Conservation (phyloP, 2,113 vertebrate genomes). For the Platichthys stellatus region DNA sequence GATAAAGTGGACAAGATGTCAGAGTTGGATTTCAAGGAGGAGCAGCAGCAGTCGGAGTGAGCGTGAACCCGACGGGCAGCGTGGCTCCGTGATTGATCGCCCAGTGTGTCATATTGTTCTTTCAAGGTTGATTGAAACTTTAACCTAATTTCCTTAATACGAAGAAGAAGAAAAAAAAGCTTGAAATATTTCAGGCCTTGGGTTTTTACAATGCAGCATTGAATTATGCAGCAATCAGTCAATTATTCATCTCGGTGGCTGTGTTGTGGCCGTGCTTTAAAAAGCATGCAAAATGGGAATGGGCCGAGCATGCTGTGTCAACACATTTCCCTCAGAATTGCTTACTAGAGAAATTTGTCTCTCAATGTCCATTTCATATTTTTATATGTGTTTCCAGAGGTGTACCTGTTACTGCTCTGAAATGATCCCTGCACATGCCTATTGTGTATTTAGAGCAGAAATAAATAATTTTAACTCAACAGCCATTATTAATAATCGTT, state of each 20-base stretch:
- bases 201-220: slow-evolving; percentile 98
- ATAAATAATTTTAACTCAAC: slow-evolving; percentile 39
- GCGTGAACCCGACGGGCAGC: slow-evolving; percentile 81
- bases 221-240: slow-evolving; percentile 99
- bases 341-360: slow-evolving; percentile 98
- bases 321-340: slow-evolving; percentile 99
- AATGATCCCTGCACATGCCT: slow-evolving; percentile 67
- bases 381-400: slow-evolving; percentile 81
- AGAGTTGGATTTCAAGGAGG: slow-evolving; percentile 39
- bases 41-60: slow-evolving; percentile 29
- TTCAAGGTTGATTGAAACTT: slow-evolving; percentile 99
- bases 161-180: slow-evolving; percentile 81
- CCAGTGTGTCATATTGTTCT: slow-evolving; percentile 90
- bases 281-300: slow-evolving; percentile 97
- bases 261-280: slow-evolving; percentile 95
- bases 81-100: slow-evolving; percentile 93
- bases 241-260: slow-evolving; percentile 98
- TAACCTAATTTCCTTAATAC: slow-evolving; percentile 96
- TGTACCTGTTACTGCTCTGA: slow-evolving; percentile 87
- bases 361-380: slow-evolving; percentile 94
- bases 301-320: slow-evolving; percentile 96
- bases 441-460: slow-evolving; percentile 27
- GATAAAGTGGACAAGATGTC: slow-evolving; percentile 63
- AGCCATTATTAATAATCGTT: slow-evolving; percentile 11
- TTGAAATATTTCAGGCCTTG: slow-evolving; percentile 99